Base-by-base conservation (phyloP, 2,797 vertebrate genomes). In the Mionectes olivaceus region DNA sequence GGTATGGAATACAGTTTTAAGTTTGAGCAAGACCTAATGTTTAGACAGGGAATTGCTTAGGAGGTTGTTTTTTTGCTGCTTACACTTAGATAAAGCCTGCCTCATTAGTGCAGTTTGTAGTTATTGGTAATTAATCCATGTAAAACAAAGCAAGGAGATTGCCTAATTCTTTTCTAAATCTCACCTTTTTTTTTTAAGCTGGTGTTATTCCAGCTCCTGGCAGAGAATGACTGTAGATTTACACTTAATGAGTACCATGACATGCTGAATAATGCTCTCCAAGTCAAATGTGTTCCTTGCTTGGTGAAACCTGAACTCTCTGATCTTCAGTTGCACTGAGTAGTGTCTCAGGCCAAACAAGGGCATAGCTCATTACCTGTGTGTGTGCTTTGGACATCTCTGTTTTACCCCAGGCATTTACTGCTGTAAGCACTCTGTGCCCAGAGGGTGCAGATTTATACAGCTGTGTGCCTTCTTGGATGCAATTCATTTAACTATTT, bases 91-190 rank as follows among this genome's bases (percentile, higher is more conserved):
- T 77, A 70, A 90, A 60, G 44, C 47, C 67, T 52, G 13, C 49
- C 75, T 96, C 70, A 74, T 96, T 94, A 94, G 64, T 79, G 50
- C 41, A 76, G 49, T 77, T 90, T 87, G 74, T 46, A 83, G 32
- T 89, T 89, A 53, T 10, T 90, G 70, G 83, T 95, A 95, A 95
- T 94, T 94, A 92, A 55, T 82, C 65, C 50, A 76, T 79, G 74
- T 41, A 85, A 89, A 94, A 90, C 74, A 82, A 93, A 95, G 39
- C 18, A 52, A 75, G 37, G 52, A 92, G 30, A 43, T 86, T 87
- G 25, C 59, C 35, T 90, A 59, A 81, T 81, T 87, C 30, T 86
- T 41, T 86, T 82, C 47, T 76, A 69, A 89, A 81, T 75, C 37
- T 80, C 68, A 59, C 65, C 39, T 71, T 83, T 89, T 88, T 85